Evolutionary conservation across 2,113 vertebrate genomes (phyloP).

Genomic region (Hucho hucho): DNA sequence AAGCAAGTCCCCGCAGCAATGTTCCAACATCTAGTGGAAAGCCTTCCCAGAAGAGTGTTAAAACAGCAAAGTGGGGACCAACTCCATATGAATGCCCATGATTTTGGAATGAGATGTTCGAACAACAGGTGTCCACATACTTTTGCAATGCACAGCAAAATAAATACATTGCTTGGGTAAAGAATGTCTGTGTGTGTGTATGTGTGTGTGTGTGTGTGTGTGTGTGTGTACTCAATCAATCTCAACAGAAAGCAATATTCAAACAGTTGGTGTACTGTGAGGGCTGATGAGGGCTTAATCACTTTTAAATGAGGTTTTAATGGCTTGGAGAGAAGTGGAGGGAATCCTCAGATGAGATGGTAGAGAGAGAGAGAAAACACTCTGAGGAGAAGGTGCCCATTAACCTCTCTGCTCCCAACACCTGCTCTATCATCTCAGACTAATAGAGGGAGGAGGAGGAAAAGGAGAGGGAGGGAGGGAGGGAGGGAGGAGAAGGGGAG

Average conservation of each 20-base stretch:
- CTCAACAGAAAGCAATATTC: slow-evolving; percentile 17
- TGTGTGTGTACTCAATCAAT: slow-evolving; percentile 19
- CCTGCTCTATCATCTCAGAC: slow-evolving; percentile 42
- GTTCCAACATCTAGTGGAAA: no score
- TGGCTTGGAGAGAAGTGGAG: slow-evolving; percentile 26
- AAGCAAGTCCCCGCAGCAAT: no score
- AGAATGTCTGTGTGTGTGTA: neutral
- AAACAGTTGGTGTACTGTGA: neutral
- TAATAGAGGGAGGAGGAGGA: neutral
- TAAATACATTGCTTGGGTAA: neutral
- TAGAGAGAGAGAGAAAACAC: neutral
- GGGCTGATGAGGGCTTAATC: slow-evolving; percentile 26
- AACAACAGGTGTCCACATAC: no score
- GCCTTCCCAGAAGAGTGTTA: no score
- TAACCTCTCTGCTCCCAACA: slow-evolving; percentile 51
- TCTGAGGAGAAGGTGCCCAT: slow-evolving; percentile 44
- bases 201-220: no score
- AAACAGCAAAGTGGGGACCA: no score
- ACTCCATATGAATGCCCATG: no score
- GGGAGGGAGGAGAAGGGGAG: neutral
- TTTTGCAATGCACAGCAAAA: neutral
- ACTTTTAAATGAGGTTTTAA: slow-evolving; percentile 51
- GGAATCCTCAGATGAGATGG: no score
- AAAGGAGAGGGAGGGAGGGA: no score
- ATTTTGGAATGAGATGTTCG: no score